These are phyloP conservation scores for Virgularia gustaviana DNA, from an alignment of 92 coral and sea anemone species.

Conservation along the genomic window DNA sequence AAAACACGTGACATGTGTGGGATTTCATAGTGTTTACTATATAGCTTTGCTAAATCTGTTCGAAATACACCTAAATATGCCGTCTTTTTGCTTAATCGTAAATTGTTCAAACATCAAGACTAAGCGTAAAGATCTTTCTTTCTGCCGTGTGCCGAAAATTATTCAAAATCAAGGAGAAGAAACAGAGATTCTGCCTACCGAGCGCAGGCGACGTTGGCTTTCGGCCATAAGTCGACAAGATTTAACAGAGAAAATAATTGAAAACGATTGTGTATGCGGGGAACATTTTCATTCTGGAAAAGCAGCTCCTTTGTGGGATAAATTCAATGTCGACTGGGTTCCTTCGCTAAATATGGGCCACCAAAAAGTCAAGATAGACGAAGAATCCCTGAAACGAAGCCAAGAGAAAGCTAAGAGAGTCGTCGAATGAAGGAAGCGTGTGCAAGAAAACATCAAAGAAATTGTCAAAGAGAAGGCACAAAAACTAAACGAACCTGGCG, in stretches of 20 bases:
- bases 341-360: constrained; percentile 31
- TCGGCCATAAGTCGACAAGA: constrained; percentile 20
- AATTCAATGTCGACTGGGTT: constrained; percentile 31
- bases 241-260: constrained; percentile 3
- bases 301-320: constrained; percentile 35
- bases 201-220: constrained; percentile 34
- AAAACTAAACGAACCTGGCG: constrained; percentile 23
- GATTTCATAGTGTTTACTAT: constrained; percentile 1
- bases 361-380: neutral
- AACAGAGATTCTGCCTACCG: constrained; percentile 54
- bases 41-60: constrained; percentile 18
- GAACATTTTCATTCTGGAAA: constrained; percentile 21
- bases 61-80: constrained; percentile 37
- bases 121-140: constrained; percentile 44
- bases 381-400: constrained; percentile 14
- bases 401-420: constrained; percentile 25
- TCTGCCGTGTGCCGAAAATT: constrained; percentile 58
- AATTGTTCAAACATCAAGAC: constrained; percentile 36
- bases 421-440: constrained; percentile 16
- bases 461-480: constrained; percentile 3
- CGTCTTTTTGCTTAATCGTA: constrained; percentile 39
- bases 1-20: constrained; percentile 3
- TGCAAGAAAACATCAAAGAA: constrained; percentile 1
- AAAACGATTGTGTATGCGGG: constrained; percentile 18
- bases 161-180: constrained; percentile 56